Evolutionary conservation across 2,888 invertebrate genomes (phyloP), one percentile per base, ranked within the genome.

Genomic region (Pandemis corylana): DNA sequence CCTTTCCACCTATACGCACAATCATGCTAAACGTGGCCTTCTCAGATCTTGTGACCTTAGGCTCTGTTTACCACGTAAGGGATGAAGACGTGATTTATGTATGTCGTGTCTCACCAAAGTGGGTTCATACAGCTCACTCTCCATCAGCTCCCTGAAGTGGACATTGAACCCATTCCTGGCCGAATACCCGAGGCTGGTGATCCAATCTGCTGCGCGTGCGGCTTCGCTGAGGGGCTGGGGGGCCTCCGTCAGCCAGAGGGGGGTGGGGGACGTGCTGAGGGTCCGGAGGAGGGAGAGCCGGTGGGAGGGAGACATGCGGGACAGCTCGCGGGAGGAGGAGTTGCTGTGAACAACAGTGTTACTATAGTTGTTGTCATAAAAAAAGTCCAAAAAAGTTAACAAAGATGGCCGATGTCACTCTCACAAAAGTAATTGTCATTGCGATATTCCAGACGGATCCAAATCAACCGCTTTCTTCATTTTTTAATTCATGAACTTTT

Each of bases 131-230:
- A 97, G 89, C 77, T 96, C 96, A 1, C 95, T 89, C 6, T 95
- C 89, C 41, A 95, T 89, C 1, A 97, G 94, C 79, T 97, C 96
- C 77, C 96, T 95, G 85, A 97, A 96, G 76, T 98, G 93, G 0
- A 97, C 96, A 53, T 96, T 94, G 81, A 96, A 96, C 0, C 97
- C 98, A 28, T 95, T 94, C 83, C 94, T 95, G 0, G 98, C 98
- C 0, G 97, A 95, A 75, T 96, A 95, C 0, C 97, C 98, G 28
- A 98, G 90, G 77, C 96, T 96, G 79, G 96, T 95, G 28, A 97
- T 95, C 97, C 97, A 97, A 69, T 96, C 95, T 7, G 97, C 95
- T 0, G 97, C 97, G 0, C 95, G 89, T n/a, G 91, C 88, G 63
- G 95, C 85, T 63, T 94, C 89, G 20, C 78, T 83, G 51, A 76